Evolutionary conservation across 2,888 invertebrate genomes (phyloP).

Genomic region (Andrena chrysosceles): DNA sequence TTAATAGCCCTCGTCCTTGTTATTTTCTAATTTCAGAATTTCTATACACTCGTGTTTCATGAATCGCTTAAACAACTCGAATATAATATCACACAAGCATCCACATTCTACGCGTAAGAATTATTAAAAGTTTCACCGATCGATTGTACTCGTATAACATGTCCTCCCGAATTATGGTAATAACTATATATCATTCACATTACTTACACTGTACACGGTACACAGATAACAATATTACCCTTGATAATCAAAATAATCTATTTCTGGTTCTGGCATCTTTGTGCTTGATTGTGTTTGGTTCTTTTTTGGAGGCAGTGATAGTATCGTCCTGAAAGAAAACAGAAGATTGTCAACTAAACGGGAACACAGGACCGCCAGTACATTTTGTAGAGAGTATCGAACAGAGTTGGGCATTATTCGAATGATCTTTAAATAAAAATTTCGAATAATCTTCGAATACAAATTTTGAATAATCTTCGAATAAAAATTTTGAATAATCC

Average conservation of each 20-base stretch:
- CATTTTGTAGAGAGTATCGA: not conserved
- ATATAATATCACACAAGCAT: conserved; percentile 1
- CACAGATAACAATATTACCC: conserved; percentile 59
- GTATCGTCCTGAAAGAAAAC: conserved; percentile 75
- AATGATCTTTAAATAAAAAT: too few relatives aligned
- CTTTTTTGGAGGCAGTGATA: conserved; percentile 78
- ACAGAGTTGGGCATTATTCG: too few relatives aligned
- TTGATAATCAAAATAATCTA: conserved; percentile 82
- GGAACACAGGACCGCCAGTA: not conserved
- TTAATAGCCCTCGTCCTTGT: not conserved
- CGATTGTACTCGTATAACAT: conserved; percentile 20
- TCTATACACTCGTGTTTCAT: conserved; percentile 20
- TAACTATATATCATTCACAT: conserved; percentile 28
- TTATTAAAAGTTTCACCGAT: conserved; percentile 31
- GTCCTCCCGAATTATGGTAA: conserved; percentile 1
- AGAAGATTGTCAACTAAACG: not conserved
- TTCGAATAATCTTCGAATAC: too few relatives aligned
- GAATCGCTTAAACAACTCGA: conserved; percentile 23
- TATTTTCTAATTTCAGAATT: conserved; percentile 20
- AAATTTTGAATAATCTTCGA: too few relatives aligned
- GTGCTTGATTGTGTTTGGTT: conserved; percentile 70
- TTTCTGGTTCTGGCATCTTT: conserved; percentile 79
- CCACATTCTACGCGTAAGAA: conserved; percentile 25
- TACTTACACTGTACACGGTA: conserved; percentile 41
- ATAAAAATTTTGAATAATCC: too few relatives aligned